Percentiles rank a stretch among this genome's conserved stretches.
phyloP scores from a whole-genome alignment of 1,140 invertebrate genomes.

The Scaptomyza pallida region DNA sequence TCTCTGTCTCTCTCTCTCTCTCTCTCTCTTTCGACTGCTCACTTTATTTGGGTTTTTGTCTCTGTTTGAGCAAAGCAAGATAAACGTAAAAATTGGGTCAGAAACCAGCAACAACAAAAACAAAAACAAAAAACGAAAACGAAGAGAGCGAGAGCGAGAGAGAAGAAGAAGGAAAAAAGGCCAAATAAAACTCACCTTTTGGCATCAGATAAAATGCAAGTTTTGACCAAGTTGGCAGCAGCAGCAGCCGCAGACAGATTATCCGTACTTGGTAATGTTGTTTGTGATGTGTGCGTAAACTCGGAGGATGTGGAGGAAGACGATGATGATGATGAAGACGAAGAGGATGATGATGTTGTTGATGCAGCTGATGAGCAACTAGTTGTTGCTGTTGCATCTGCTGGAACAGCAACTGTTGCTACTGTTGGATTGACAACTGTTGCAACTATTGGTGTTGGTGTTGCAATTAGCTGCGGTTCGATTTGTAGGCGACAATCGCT shows the following conservation, averaged over 20 bases:
- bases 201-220: constrained; percentile 75
- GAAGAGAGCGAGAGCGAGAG: too few relatives aligned
- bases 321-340: constrained; percentile 46
- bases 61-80: constrained; percentile 13
- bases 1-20: background rate
- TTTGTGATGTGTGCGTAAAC: constrained; percentile 76
- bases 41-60: background rate
- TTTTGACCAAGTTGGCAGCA: constrained; percentile 71
- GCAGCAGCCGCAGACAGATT: constrained; percentile 69
- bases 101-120: background rate
- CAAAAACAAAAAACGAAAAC: constrained; percentile 14
- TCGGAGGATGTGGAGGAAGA: constrained; percentile 66
- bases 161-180: too few relatives aligned
- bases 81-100: constrained; percentile 18
- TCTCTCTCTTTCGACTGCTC: background rate
- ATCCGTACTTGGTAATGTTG: constrained; percentile 77
- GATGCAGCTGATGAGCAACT: constrained; percentile 32
- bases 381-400: constrained; percentile 37
- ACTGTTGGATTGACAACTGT: constrained; percentile 14
- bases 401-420: constrained; percentile 28
- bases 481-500: constrained; percentile 78
- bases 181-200: constrained; percentile 67
- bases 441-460: constrained; percentile 15
- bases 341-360: constrained; percentile 19
- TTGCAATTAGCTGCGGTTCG: constrained; percentile 50